Base-by-base conservation (phyloP, 1,140 invertebrate genomes). In the Tachypleus tridentatus region DNA sequence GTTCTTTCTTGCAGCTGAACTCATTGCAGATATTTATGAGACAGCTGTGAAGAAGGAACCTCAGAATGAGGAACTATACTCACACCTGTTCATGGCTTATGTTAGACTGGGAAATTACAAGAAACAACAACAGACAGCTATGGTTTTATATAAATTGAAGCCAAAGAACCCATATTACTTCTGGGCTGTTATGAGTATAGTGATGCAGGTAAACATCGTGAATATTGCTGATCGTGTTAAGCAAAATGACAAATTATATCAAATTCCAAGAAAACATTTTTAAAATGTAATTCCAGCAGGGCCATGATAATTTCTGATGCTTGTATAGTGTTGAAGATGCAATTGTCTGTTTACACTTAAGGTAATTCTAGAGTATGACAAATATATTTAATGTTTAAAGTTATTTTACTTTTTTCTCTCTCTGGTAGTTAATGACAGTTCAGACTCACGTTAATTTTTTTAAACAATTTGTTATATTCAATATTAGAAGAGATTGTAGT, bases 81-180 rank as follows among this genome's bases (percentile, higher is more conserved):
- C 92, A 0, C 89, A 95, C 75, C 80, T 98, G 8, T 98, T 98
- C 74, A 96, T 97, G 88, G 87, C 93, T 0, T 91, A 97, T 78
- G 93, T 97, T 4, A 82, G 94, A 49, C 78, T 95, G 10, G 85
- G 85, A 6, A 87, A 97, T 77, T 94, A 90, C 72, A 91, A 91
- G 74, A 87, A 90, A 49, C 95, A 98, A 74, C 91, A 97, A 73
- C 82, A 87, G 66, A 86, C 87, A 6, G 95, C 95, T 2, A 83
- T 97, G 80, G 81, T 83, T 47, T 80, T 98, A 4, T 97, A 94
- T 74, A 96, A 93, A 79, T 78, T 91, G 50, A 87, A 87, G 74
- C 87, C 89, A 49, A 97, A 97, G 77, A 96, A 93, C 76, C 93
- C 93, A 0, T 98, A 98, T 77, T 97, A 95, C 75, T 97, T 96